Evolutionary conservation across 2,888 invertebrate species (phyloP).

Genomic region (Ophioninae sp.): DNA sequence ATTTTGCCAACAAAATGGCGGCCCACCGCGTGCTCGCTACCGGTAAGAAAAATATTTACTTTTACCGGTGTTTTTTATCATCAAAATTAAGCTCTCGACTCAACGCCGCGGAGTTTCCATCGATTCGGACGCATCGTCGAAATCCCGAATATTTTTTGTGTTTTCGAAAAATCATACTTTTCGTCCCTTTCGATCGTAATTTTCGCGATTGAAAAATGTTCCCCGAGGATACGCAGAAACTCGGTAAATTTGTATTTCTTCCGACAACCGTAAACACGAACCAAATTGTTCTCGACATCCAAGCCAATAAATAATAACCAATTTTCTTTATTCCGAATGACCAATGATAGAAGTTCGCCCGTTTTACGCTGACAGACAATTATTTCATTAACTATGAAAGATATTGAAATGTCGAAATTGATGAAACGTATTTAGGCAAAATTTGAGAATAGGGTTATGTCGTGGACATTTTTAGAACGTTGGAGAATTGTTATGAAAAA

Average conservation of each 20-base stretch:
- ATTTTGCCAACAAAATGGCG: neutral
- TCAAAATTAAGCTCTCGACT: neutral
- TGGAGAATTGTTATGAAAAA: neutral
- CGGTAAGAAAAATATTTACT: neutral
- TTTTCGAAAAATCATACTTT: neutral
- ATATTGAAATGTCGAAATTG: neutral
- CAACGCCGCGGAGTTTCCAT: neutral
- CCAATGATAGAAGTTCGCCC: neutral
- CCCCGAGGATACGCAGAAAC: neutral
- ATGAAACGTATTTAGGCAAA: neutral
- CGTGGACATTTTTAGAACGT: neutral
- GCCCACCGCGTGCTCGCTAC: neutral
- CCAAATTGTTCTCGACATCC: too few species aligned
- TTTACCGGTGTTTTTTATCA: neutral
- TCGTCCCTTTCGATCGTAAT: neutral
- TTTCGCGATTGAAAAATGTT: neutral
- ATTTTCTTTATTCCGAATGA: neutral
- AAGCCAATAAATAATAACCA: too few species aligned
- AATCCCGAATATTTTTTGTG: neutral
- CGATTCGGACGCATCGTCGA: neutral
- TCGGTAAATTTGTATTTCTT: neutral
- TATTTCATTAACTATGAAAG: neutral
- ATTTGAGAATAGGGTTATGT: neutral
- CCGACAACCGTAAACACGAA: neutral
- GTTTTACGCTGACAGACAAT: neutral